Evolutionary conservation across 2,113 vertebrate genomes (phyloP).

Genomic region (Notothenia coriiceps): DNA sequence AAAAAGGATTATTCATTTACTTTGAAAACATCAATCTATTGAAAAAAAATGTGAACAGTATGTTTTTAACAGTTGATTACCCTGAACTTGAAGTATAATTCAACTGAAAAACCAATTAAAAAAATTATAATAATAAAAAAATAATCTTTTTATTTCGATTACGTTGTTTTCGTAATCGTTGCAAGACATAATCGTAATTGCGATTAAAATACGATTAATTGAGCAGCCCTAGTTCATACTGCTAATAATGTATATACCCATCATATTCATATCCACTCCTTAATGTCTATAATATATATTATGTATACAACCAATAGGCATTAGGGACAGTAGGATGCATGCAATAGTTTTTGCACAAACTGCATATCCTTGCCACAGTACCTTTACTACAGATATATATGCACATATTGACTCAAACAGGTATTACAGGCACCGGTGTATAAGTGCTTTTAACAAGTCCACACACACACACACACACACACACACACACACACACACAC

Average conservation of each 20-base stretch:
- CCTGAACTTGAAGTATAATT: too few species aligned
- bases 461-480: not conserved
- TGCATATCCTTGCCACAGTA: not conserved
- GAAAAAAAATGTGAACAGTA: too few species aligned
- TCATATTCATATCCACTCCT: not conserved
- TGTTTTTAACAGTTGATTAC: too few species aligned
- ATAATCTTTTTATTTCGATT: too few species aligned
- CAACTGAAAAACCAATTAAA: too few species aligned
- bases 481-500: not conserved
- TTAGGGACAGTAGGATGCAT: not conserved
- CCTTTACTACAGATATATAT: not conserved
- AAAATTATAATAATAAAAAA: too few species aligned
- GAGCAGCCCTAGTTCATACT: not conserved
- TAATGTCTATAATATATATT: not conserved
- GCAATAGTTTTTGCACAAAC: not conserved
- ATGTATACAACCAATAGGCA: not conserved
- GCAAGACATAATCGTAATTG: too few species aligned
- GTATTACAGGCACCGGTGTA: conserved; percentile 32
- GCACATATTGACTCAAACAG: conserved; percentile 16
- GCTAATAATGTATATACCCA: not conserved
- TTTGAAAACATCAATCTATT: too few species aligned
- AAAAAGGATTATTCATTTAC: too few species aligned
- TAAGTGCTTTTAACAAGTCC: not conserved
- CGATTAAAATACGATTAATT: too few species aligned
- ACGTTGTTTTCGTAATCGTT: too few species aligned